Percentiles rank a stretch among this genome's conserved stretches.
These are phyloP conservation scores for Xenopus borealis DNA, from an alignment of 2,113 vertebrate species.

Conservation along the genomic window DNA sequence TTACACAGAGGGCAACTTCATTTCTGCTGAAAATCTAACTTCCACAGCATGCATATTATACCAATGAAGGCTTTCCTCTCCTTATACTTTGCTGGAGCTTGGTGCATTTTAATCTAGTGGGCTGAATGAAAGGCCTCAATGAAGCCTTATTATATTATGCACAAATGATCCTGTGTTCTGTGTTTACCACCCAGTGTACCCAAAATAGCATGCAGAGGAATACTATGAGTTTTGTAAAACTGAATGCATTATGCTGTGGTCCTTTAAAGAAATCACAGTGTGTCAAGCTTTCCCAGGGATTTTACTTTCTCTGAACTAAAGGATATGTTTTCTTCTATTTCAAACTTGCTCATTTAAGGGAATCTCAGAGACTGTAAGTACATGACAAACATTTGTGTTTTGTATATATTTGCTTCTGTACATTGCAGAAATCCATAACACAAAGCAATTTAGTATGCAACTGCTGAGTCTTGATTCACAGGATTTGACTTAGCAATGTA, in stretches of 20 bases:
- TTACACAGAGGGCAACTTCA: constrained; percentile 60
- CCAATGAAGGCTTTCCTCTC: constrained; percentile 72
- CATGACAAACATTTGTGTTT: no score
- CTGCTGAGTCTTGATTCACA: no score
- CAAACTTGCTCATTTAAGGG: not conserved
- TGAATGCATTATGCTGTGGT: constrained; percentile 45
- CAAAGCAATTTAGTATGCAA: no score
- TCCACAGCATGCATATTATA: constrained; percentile 59
- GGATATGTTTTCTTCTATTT: constrained; percentile 28
- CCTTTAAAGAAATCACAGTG: constrained; percentile 51
- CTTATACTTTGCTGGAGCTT: constrained; percentile 67
- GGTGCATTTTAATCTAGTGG: constrained; percentile 81
- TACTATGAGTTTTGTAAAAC: constrained; percentile 58
- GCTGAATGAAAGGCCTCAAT: constrained; percentile 66
- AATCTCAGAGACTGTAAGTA: no score
- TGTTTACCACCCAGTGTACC: constrained; percentile 67
- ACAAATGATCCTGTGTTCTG: constrained; percentile 90
- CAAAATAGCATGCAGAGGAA: constrained; percentile 68
- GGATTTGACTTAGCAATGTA: no score
- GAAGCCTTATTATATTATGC: constrained; percentile 66
- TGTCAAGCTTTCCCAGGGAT: constrained; percentile 46
- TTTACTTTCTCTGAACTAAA: constrained; percentile 45
- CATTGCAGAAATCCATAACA: no score
- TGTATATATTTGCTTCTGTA: no score
- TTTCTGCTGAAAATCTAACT: constrained; percentile 65